A percentile compares a stretch with the other conserved stretches of the same genome.
phyloP scores from a whole-genome alignment of 2,888 invertebrate species.

The Epinotia brunnichana region DNA sequence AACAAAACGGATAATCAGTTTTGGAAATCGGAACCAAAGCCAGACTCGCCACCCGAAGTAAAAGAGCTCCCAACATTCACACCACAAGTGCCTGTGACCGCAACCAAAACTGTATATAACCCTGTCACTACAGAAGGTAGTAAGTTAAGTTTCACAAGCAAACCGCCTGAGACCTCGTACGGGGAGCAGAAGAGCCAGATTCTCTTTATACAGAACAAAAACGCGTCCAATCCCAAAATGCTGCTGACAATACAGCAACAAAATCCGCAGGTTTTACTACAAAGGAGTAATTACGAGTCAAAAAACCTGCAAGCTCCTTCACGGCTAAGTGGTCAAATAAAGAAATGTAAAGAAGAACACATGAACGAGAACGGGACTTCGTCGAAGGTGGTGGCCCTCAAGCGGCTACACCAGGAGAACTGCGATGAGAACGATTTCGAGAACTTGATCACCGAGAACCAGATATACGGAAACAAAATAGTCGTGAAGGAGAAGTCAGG shows the following conservation, averaged over 20 bases:
- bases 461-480: slow-evolving; percentile 83
- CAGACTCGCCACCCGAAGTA: slow-evolving; percentile 55
- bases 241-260: slow-evolving; percentile 71
- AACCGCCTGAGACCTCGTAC: slow-evolving; percentile 62
- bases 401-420: slow-evolving; percentile 77
- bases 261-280: slow-evolving; percentile 71
- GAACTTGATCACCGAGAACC: slow-evolving; percentile 82
- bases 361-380: slow-evolving; percentile 62
- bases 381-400: slow-evolving; percentile 78
- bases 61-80: slow-evolving; percentile 53
- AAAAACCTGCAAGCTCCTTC: slow-evolving; percentile 81
- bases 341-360: slow-evolving; percentile 74
- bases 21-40: slow-evolving; percentile 62
- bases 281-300: slow-evolving; percentile 72
- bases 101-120: slow-evolving; percentile 59
- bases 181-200: slow-evolving; percentile 75
- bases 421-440: slow-evolving; percentile 82
- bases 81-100: slow-evolving; percentile 47
- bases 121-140: slow-evolving; percentile 64
- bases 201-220: slow-evolving; percentile 73
- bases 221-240: slow-evolving; percentile 69
- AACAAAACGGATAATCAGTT: slow-evolving; percentile 68
- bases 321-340: slow-evolving; percentile 73
- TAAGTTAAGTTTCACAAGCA: slow-evolving; percentile 61
- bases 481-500: slow-evolving; percentile 82